Conservation (phyloP, 1,140 invertebrate genomes). For the Diploscapter pachys region DNA sequence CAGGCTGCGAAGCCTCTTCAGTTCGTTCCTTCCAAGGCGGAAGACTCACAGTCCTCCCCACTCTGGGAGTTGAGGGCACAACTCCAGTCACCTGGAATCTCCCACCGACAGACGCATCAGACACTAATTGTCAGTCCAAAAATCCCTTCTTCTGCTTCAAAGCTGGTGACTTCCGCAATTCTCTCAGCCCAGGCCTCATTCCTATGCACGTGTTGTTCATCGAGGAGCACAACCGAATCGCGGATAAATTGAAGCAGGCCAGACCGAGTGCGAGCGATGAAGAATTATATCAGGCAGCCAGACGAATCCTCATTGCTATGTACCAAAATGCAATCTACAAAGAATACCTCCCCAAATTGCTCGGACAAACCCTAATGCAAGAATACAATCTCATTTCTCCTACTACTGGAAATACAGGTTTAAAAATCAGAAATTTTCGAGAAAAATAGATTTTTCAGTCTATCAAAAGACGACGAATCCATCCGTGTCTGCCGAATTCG, state of each 20-base stretch:
- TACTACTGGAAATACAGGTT: constrained; percentile 24
- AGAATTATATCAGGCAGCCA: constrained; percentile 21
- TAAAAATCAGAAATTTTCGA: background rate
- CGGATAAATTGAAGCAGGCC: background rate
- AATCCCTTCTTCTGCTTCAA: constrained; percentile 27
- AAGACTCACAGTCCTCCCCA: background rate
- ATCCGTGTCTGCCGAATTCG: constrained; percentile 26
- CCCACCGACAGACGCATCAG: background rate
- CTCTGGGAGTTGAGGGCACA: too few relatives aligned
- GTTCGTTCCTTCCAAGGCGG: constrained; percentile 3
- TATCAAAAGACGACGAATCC: constrained; percentile 18
- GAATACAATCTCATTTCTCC: constrained; percentile 20
- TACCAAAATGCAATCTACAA: constrained; percentile 27
- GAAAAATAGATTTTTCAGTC: background rate
- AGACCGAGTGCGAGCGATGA: constrained; percentile 28
- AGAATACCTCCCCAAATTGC: constrained; percentile 31
- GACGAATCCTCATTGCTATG: constrained; percentile 15
- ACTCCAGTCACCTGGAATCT: too few relatives aligned
- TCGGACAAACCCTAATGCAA: constrained; percentile 10
- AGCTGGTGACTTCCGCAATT: constrained; percentile 31
- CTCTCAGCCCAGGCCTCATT: constrained; percentile 33
- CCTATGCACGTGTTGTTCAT: constrained; percentile 30
- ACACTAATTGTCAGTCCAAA: constrained; percentile 33
- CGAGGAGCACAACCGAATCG: constrained; percentile 30
- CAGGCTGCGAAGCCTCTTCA: background rate